Base-by-base conservation (phyloP, 2,113 vertebrate genomes). In the Sminthopsis crassicaudata region DNA sequence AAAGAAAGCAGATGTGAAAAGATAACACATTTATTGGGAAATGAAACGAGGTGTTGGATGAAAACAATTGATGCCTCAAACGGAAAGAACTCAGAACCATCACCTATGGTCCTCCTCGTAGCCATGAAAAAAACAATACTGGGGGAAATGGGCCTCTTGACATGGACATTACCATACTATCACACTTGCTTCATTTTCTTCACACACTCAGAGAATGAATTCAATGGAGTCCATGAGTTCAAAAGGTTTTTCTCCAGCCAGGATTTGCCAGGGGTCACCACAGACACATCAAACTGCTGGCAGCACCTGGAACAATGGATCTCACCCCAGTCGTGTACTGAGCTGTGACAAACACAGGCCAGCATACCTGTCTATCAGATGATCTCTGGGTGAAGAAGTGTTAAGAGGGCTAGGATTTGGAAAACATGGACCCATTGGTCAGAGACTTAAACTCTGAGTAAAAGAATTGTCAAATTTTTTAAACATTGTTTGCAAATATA, bases 1-100 rank as follows among this genome's bases (percentile, higher is more conserved):
- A 96, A 92, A 97, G 95, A 95, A 97, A 97, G 92, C 94, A 95
- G 88, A 95, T 96, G 95, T 95, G 92, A 92, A 96, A 97, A 97
- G 95, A 97, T 94, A 97, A 53, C 91, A 51, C 0, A 1, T 92
- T 95, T 60, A 90, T 97, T 97, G 96, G 89, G 93, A 96, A 98
- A 95, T 96, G 94, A 97, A 97, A 89, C 91, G 95, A 91, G 93
- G 95, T 96, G 92, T 93, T 92, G 91, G 90, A 94, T 95, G 91
- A 96, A 91, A 94, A 94, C 92, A 97, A 95, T 84, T 93, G 94
- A 96, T 0, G 57, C 55, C 42, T 94, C 52, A 91, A 95, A 94
- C 88, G 46, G 89, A 90, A 96, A 30, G 96, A 91, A 52, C 90
- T 93, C 36, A 76, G 90, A 96, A 95, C 94, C 93, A 95, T 92